A percentile compares a stretch with the other conserved stretches of the same genome.
phyloP scores from a whole-genome alignment of 2,888 invertebrate genomes.

The Drosophila meridionalis region DNA sequence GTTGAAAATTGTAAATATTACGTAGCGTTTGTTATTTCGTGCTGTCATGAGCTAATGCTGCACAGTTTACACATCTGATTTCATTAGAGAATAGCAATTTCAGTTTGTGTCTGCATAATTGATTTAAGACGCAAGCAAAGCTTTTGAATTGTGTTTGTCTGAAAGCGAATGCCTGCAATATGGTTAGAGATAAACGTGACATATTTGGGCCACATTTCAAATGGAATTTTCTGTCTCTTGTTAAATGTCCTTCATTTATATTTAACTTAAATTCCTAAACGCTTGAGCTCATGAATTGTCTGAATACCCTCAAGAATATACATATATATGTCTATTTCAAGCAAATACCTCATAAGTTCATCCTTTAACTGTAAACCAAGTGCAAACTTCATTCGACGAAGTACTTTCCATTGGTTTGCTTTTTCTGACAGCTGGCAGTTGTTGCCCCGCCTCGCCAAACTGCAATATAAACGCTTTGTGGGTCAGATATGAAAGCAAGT shows the following conservation, averaged over 20 bases:
- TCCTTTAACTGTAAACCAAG: slow-evolving; percentile 42
- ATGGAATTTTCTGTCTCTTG: background rate
- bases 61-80: slow-evolving; percentile 23
- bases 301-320: background rate
- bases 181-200: background rate
- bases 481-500: slow-evolving; percentile 62
- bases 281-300: background rate
- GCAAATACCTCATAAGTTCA: slow-evolving; percentile 30
- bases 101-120: slow-evolving; percentile 40
- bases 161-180: slow-evolving; percentile 1
- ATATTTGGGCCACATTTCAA: slow-evolving; percentile 16
- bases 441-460: background rate
- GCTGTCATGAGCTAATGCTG: slow-evolving; percentile 22
- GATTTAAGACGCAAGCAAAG: slow-evolving; percentile 32
- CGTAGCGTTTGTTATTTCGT: slow-evolving; percentile 40
- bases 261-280: background rate
- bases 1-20: slow-evolving; percentile 37
- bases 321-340: background rate
- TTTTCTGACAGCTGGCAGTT: slow-evolving; percentile 26
- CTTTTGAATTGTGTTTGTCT: background rate
- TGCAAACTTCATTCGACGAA: slow-evolving; percentile 40
- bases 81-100: slow-evolving; percentile 45
- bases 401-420: slow-evolving; percentile 41
- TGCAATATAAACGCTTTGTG: slow-evolving; percentile 32
- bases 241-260: background rate